These are phyloP conservation scores for Drosophila insularis DNA, from an alignment of 1,140 invertebrate genomes.

Conservation along the genomic window DNA sequence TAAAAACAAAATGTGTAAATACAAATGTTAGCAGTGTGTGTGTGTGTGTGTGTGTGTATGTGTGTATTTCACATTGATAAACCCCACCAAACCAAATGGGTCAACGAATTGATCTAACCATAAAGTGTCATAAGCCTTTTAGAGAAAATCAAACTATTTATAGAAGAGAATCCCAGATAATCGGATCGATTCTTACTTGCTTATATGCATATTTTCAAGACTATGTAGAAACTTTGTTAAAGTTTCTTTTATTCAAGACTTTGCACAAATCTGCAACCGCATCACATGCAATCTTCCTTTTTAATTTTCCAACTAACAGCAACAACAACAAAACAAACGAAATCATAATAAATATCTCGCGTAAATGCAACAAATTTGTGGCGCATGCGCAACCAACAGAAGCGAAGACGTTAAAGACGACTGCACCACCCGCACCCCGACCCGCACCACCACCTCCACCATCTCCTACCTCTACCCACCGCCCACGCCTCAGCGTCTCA, in stretches of 20 bases:
- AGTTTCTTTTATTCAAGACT: not conserved
- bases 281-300: conserved; percentile 52
- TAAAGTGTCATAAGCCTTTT: too few species aligned
- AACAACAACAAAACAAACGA: conserved; percentile 27
- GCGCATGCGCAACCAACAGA: conserved; percentile 58
- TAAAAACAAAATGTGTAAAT: too few species aligned
- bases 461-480: not conserved
- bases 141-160: too few species aligned
- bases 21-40: too few species aligned
- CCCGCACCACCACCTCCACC: not conserved
- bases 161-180: too few species aligned
- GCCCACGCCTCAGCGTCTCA: not conserved
- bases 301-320: conserved; percentile 39
- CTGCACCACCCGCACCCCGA: not conserved
- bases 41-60: too few species aligned
- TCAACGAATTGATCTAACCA: too few species aligned
- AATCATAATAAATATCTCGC: conserved; percentile 65
- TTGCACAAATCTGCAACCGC: conserved; percentile 23
- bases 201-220: too few species aligned
- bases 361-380: conserved; percentile 65
- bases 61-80: too few species aligned
- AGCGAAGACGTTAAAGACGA: conserved; percentile 10
- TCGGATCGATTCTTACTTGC: too few species aligned
- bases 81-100: too few species aligned
- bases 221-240: conserved; percentile 1